Evolutionary conservation across 37 sponge, comb jelly and placozoan species (phyloP).

Genomic region (Aplysina aerophoba): DNA sequence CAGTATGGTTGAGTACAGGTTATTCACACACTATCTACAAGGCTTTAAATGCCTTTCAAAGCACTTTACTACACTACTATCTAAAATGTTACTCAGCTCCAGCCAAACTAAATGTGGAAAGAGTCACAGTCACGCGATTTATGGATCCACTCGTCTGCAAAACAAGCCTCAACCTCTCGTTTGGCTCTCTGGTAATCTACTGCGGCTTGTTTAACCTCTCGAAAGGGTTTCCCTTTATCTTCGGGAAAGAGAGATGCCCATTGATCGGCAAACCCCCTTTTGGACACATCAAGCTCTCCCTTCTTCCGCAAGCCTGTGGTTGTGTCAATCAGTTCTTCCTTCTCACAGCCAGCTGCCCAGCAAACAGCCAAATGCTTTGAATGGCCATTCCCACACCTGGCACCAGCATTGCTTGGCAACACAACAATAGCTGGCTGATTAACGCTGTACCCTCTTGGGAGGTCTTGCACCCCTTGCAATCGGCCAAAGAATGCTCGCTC

Average conservation of each 20-base stretch:
- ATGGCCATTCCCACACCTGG: no score
- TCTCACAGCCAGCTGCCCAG: neutral
- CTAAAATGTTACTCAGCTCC: no score
- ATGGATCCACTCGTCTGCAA: no score
- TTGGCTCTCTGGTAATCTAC: neutral
- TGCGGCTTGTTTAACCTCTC: neutral
- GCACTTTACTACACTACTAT: no score
- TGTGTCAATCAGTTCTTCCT: neutral
- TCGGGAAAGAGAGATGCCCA: neutral
- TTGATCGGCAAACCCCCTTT: neutral
- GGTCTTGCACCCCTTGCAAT: neutral
- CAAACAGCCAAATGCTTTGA: neutral
- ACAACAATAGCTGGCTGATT: neutral
- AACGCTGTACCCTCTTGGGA: neutral
- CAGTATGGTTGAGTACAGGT: no score
- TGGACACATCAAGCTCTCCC: neutral
- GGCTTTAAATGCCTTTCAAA: no score
- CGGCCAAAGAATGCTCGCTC: constrained; percentile 1
- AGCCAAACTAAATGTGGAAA: no score
- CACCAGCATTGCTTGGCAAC: neutral
- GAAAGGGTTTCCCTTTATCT: neutral
- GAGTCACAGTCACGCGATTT: no score
- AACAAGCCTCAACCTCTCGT: neutral
- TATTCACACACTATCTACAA: no score
- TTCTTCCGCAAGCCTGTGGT: neutral